Evolutionary conservation across 2,113 vertebrate genomes (phyloP), one percentile per base, ranked within the genome.

Genomic region (Seriola rivoliana): DNA sequence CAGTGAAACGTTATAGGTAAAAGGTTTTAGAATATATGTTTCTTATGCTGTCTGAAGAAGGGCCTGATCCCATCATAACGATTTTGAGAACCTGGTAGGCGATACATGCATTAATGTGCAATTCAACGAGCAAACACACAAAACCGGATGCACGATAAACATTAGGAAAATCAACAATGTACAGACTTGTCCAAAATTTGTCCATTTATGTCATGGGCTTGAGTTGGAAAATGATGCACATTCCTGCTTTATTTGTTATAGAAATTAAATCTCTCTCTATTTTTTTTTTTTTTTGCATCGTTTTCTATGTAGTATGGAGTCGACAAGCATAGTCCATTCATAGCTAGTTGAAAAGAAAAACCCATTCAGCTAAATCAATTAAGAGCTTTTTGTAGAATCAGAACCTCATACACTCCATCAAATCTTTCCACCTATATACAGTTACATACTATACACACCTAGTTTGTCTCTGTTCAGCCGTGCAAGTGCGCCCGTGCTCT

Each of bases 371-470:
- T 90, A 54, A 34, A 69, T 72, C 65, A 75, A 8, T 71, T 81
- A 81, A 81, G 78, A 91, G 75, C 79, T 85, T 87, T 71, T 84
- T 85, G 78, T 78, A 70, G 78, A 65, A 75, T 84, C 69, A 75
- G 44, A 78, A 81, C 81, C 42, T 87, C 78, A 87, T 63, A 89
- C 75, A 85, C 80, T 57, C 69, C 48, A 73, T 85, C 81, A 82
- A 85, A 89, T 88, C 82, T 70, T 87, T 84, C 82, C 62, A 80
- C 62, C 74, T 92, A 94, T 91, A 88, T 92, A 94, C 92, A 93
- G 34, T 89, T 70, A 80, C 86, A 88, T 82, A 88, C 90, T 90
- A 92, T 88, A 90, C 86, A 91, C 88, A 91, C 88, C 79, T 82
- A 86, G 64, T 84, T 84, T 85, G 77, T 86, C 68, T 82, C 77